Percentiles rank a stretch among this genome's conserved stretches.
Evolutionary conservation across 53 echinoderm and acorn worm species (phyloP).

Genomic region (Echinometra lucunter): DNA sequence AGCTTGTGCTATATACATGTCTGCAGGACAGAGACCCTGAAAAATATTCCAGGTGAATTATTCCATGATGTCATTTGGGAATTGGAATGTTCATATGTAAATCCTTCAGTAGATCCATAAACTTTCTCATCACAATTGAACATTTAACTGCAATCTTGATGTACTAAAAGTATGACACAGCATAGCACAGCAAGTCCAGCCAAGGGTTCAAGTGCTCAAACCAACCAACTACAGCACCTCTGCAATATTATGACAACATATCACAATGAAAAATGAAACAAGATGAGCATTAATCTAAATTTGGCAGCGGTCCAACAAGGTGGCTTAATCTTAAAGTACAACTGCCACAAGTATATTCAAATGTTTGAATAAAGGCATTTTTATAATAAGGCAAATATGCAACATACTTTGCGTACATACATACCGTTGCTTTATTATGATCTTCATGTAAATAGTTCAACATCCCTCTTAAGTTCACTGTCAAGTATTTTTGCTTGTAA

Average conservation of each 20-base stretch:
- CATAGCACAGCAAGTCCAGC: too few relatives aligned
- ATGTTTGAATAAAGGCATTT: background rate
- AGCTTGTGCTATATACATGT: too few relatives aligned
- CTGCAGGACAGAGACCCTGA: background rate
- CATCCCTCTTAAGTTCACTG: background rate
- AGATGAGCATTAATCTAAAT: background rate
- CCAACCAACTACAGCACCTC: too few relatives aligned
- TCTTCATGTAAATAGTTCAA: background rate
- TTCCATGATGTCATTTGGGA: background rate
- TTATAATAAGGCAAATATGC: too few relatives aligned
- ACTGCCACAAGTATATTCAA: background rate
- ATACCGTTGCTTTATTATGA: too few relatives aligned
- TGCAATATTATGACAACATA: background rate
- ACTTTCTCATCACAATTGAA: too few relatives aligned
- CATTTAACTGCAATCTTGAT: too few relatives aligned
- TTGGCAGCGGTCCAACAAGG: background rate
- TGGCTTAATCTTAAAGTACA: background rate
- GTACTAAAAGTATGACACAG: too few relatives aligned
- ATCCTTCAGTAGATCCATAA: too few relatives aligned
- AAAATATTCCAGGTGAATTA: background rate
- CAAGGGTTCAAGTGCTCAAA: too few relatives aligned
- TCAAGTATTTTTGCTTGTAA: background rate
- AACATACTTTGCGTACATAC: too few relatives aligned
- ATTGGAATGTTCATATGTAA: background rate
- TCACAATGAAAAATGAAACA: too few relatives aligned